Evolutionary conservation across 2,888 invertebrate species (phyloP).

Genomic region (Aporophyla nigra): DNA sequence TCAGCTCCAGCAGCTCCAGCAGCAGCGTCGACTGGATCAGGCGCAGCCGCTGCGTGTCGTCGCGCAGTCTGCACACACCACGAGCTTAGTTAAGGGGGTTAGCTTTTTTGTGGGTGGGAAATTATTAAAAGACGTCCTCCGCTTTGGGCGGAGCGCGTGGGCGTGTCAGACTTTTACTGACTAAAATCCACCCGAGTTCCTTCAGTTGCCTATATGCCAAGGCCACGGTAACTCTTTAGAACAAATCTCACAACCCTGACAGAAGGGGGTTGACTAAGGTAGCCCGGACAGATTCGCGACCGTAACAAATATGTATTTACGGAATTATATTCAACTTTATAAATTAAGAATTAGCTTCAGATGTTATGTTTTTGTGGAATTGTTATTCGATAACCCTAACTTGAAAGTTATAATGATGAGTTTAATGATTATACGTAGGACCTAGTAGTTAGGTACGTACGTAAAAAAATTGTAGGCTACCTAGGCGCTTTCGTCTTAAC

Average conservation of each 20-base stretch:
- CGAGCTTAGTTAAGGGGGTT: neutral
- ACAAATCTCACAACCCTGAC: too few relatives aligned
- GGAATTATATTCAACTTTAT: neutral
- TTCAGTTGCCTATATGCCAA: too few relatives aligned
- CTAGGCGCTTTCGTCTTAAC: neutral
- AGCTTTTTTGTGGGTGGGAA: too few relatives aligned
- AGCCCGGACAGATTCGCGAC: neutral
- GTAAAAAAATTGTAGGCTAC: neutral
- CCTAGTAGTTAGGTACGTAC: neutral
- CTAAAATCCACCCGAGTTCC: too few relatives aligned
- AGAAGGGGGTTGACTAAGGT: too few relatives aligned
- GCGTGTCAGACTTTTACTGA: too few relatives aligned
- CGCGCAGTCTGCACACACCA: conserved; percentile 79
- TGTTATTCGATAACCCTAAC: neutral
- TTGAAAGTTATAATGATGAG: neutral
- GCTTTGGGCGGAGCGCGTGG: too few relatives aligned
- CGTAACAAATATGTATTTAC: neutral
- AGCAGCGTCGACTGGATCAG: conserved; percentile 82
- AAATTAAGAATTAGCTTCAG: neutral
- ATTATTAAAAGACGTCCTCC: too few relatives aligned
- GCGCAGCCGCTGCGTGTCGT: conserved; percentile 84
- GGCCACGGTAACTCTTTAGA: too few relatives aligned
- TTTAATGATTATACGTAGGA: neutral
- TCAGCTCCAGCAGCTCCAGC: conserved; percentile 80
- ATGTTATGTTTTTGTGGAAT: neutral